Evolutionary conservation across 2,113 vertebrate species (phyloP).

Genomic region (Orientallactaga bullata): DNA sequence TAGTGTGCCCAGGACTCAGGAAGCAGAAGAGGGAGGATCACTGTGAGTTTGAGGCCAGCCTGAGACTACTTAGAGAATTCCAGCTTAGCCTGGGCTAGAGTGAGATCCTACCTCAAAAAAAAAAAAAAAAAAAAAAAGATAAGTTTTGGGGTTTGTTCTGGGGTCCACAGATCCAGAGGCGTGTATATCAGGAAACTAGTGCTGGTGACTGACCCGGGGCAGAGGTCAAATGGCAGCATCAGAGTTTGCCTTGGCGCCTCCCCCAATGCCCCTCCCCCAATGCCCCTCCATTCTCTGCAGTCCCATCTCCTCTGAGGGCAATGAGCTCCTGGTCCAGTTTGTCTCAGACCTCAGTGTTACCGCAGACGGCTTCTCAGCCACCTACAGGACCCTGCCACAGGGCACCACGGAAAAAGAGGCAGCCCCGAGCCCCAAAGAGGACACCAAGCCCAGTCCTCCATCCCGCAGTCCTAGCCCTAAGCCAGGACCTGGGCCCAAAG

Average conservation of each 20-base stretch:
- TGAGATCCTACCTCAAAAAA: too few relatives aligned
- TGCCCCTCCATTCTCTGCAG: conserved; percentile 41
- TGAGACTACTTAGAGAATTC: too few relatives aligned
- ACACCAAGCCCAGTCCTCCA: not conserved
- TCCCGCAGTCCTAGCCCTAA: not conserved
- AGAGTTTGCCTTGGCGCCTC: not conserved
- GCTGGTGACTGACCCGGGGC: not conserved
- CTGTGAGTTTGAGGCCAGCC: too few relatives aligned
- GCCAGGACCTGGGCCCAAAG: not conserved
- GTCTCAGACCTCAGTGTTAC: conserved; percentile 95
- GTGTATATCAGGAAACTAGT: not conserved
- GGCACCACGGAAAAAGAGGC: conserved; percentile 39
- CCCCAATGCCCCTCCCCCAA: not conserved
- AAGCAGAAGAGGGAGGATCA: too few relatives aligned
- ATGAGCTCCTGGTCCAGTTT: conserved; percentile 94
- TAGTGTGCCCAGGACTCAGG: too few relatives aligned
- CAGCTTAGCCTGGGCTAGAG: too few relatives aligned
- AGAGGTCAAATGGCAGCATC: not conserved
- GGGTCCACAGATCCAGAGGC: not conserved
- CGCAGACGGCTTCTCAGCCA: conserved; percentile 93
- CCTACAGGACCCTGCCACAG: conserved; percentile 84
- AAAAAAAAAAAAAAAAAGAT: too few relatives aligned
- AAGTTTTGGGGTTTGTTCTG: not conserved
- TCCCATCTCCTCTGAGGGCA: conserved; percentile 90
- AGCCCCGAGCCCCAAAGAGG: not conserved